Base-by-base conservation (phyloP, 1,140 invertebrate genomes). In the Nylanderia fulva region DNA sequence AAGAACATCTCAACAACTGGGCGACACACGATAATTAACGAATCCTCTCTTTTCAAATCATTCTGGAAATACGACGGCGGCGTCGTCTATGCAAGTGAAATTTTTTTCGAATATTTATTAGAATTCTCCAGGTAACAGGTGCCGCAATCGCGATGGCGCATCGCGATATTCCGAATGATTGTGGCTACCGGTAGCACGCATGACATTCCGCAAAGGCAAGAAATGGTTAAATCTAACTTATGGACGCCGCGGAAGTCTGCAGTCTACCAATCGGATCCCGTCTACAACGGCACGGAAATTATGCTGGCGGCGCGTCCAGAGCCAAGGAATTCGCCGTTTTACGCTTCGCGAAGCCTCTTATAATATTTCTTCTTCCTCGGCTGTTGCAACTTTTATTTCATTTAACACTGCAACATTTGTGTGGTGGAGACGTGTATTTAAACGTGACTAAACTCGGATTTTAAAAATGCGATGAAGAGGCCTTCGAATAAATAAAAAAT, bases 121-220 rank as follows among this genome's bases (percentile, higher is more conserved):
- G 24, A 52, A 82, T 85, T 82, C 72, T 36, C 29, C 1, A n/a
- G n/a, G 24, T n/a, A 24, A 69, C 54, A 42, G 48, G 24, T 33
- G 63, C 27, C 42, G 74, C n/a, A 29, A 52, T 21, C 39, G 18
- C 82, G 48, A 29, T n/a, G 29, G 64, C 39, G 48, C 58, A 64
- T 76, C 60, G 52, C 48, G 52, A 48, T 79, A 39, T 66, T 60
- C 45, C 33, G 76, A 76, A n/a, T 76, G 42, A 61, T 64, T 66
- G 45, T 48, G 13, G 15, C 15, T 58, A 58, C 60, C 27, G 56
- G 42, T 75, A 27, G 75, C 76, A 75, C 72, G 87, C 88, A 56
- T 86, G 61, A 90, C 90, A 90, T 91, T 90, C 89, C 86, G 24
- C 9, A 15, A 80, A 86, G 48, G 83, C 56, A 85, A 85, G 80